Percentiles rank a stretch among this genome's conserved stretches.
Conservation (phyloP, 92 coral and sea anemone genomes). For the Anthopleura xanthogrammica region DNA sequence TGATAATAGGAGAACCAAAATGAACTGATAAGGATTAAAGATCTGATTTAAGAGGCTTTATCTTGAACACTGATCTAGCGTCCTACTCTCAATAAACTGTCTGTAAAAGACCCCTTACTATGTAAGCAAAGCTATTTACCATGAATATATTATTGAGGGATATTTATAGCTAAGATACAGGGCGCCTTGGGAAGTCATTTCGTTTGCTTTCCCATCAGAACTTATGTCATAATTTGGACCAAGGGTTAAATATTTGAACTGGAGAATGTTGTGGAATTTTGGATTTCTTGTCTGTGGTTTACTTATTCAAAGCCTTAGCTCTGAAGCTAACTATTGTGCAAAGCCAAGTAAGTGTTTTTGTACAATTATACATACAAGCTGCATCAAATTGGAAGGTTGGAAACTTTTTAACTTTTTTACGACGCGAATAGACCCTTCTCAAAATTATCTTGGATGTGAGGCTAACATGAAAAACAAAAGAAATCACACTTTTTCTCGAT, state of each 20-base stretch:
- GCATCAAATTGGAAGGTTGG: not conserved
- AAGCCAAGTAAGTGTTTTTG: conserved; percentile 3
- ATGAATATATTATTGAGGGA: not conserved
- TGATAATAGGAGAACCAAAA: not conserved
- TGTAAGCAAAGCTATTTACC: conserved; percentile 1
- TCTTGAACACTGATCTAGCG: not conserved
- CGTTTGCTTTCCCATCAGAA: conserved; percentile 2
- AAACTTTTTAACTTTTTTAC: too few relatives aligned
- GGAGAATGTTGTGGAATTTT: not conserved
- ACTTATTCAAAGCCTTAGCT: not conserved
- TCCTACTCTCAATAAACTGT: not conserved
- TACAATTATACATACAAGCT: not conserved
- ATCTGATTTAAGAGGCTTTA: not conserved
- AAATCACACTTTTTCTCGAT: too few relatives aligned
- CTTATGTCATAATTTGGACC: not conserved
- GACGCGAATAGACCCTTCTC: too few relatives aligned
- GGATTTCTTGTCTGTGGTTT: not conserved
- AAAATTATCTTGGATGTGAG: too few relatives aligned
- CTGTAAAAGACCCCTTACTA: not conserved
- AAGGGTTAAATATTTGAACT: conserved; percentile 11
- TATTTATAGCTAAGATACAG: not conserved
- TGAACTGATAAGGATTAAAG: not conserved
- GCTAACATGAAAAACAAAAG: too few relatives aligned
- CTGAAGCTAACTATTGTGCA: not conserved
- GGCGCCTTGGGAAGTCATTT: not conserved